A percentile compares a stretch with the other conserved stretches of the same genome.
These are phyloP conservation scores for Mobula birostris DNA, from an alignment of 2,113 vertebrate genomes.

Conservation along the genomic window DNA sequence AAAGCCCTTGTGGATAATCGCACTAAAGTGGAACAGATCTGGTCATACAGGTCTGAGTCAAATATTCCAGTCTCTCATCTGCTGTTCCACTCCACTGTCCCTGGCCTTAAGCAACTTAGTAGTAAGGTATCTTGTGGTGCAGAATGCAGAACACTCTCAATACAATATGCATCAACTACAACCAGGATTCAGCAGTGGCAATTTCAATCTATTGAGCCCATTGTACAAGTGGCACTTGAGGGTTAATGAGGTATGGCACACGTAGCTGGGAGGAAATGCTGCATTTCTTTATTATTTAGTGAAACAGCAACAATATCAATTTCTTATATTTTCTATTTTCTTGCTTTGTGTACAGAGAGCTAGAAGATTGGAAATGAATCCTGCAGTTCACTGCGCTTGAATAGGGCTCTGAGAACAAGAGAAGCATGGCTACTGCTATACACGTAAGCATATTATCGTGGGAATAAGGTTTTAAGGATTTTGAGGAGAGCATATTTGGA, in stretches of 20 bases:
- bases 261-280: constrained; percentile 27
- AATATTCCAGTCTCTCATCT: not conserved
- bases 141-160: not conserved
- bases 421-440: not conserved
- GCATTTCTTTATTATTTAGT: constrained; percentile 28
- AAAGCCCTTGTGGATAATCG: not conserved
- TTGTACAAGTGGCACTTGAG: constrained; percentile 17
- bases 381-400: not conserved
- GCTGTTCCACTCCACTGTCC: constrained; percentile 12
- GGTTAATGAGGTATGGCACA: constrained; percentile 23
- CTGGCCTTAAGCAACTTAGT: constrained; percentile 1
- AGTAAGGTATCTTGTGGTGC: not conserved
- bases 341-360: not conserved
- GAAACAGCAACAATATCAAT: constrained; percentile 30
- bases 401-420: not conserved
- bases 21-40: constrained; percentile 11
- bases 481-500: not conserved
- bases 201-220: constrained; percentile 29
- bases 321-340: not conserved
- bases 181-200: not conserved
- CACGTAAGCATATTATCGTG: not conserved
- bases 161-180: constrained; percentile 11
- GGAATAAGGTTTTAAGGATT: not conserved
- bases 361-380: not conserved
- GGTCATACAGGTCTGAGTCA: not conserved